Base-by-base conservation (phyloP, 2,888 invertebrate species). In the Nomada fabriciana region DNA sequence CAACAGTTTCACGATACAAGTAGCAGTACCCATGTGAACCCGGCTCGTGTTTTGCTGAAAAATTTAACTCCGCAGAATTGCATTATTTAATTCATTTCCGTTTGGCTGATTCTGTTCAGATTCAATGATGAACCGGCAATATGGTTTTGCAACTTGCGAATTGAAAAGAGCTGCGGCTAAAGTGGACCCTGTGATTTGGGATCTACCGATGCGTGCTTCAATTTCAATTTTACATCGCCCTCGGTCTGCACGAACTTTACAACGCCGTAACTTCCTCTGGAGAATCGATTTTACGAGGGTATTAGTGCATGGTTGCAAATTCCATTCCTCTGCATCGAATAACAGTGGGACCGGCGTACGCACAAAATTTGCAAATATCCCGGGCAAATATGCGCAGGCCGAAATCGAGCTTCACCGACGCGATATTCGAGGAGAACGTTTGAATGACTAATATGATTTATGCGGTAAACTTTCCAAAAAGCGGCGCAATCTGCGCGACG, bases 351-450 rank as follows among this genome's bases (percentile, higher is more conserved):
- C 0, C 43, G n/a, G n/a, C 55, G 55, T 53, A 53, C 60, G 42
- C 15, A n/a, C 15, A n/a, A 29, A 63, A 74, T 50, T 67, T 67
- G 50, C 57, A 67, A 74, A 65, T 42, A 43, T n/a, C n/a, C 47
- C 57, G 73, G 42, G 65, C 23, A 65, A 65, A 65, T 73, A 59
- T 25, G 23, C 25, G 29, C 18, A 2, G 11, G 10, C 53, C 15
- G 13, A 70, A 71, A 71, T 71, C 63, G 50, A 59, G 42, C 60
- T 53, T 43, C 42, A 23, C 36, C 47, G n/a, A 42, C 23, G 29
- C 65, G 29, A 52, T 53, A 10, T 10, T 57, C 23, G 65, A 10
- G 55, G 7, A 10, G 18, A 36, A 53, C 42, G 18, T 68, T 52
- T 20, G 36, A 75, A 43, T 43, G 55, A 64, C 29, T 10, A 5